These are phyloP conservation scores for Conistra vaccinii DNA, from an alignment of 2,888 invertebrate genomes.

Conservation along the genomic window DNA sequence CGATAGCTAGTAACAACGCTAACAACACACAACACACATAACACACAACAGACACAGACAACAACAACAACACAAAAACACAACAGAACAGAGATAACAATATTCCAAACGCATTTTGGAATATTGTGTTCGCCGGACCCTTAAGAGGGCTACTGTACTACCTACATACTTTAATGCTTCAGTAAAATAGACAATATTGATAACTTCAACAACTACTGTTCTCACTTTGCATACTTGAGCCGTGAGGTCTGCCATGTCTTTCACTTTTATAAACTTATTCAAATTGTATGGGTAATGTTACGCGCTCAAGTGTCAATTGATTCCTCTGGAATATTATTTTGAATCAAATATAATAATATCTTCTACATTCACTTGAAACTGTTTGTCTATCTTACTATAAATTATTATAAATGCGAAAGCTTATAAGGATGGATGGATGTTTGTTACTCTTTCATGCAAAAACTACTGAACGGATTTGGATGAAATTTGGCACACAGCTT, in stretches of 20 bases:
- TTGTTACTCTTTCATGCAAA: no score
- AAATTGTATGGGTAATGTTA: constrained; percentile 51
- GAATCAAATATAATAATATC: background rate
- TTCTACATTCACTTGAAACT: background rate
- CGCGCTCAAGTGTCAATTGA: constrained; percentile 45
- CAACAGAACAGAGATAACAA: no score
- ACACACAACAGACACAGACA: no score
- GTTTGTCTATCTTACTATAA: background rate
- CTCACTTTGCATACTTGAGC: constrained; percentile 41
- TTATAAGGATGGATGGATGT: no score
- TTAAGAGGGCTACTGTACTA: background rate
- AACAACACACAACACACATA: no score
- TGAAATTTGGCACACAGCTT: no score
- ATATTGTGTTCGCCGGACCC: no score
- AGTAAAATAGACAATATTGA: constrained; percentile 30
- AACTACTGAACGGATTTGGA: no score
- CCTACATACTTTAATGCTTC: constrained; percentile 3
- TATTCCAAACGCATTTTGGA: no score
- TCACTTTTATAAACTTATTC: constrained; percentile 63
- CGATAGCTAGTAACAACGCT: no score
- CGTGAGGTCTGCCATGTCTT: constrained; percentile 36
- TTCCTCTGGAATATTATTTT: background rate
- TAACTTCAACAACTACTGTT: constrained; percentile 39
- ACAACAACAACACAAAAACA: no score
- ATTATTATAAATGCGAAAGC: no score